phyloP scores from a whole-genome alignment of 2,888 invertebrate species.

The Penaeus monodon region DNA sequence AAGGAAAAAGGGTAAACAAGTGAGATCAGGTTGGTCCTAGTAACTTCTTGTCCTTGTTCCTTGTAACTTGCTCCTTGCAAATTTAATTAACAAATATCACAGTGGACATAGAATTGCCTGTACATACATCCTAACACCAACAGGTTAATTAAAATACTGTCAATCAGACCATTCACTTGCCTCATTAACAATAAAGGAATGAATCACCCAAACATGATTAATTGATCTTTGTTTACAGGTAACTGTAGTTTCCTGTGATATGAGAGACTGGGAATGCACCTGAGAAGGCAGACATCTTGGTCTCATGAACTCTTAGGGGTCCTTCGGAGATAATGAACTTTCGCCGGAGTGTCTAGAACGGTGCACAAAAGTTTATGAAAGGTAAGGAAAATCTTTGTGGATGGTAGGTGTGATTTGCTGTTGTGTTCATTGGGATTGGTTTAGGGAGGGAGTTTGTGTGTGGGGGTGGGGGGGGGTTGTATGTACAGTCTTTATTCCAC shows the following conservation, averaged over 20 bases:
- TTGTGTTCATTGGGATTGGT: no score
- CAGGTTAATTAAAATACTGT: no score
- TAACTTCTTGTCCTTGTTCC: no score
- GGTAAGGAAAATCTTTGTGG: slow-evolving; percentile 68
- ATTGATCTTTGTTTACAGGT: slow-evolving; percentile 71
- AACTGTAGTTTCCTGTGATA: slow-evolving; percentile 85
- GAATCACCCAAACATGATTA: background rate
- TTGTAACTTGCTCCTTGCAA: no score
- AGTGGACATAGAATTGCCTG: no score
- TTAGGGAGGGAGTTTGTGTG: no score
- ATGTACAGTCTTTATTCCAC: no score
- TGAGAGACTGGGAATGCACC: slow-evolving; percentile 85
- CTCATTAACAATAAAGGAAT: background rate
- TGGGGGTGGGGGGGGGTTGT: no score
- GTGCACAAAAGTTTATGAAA: slow-evolving; percentile 88
- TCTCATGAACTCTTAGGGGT: slow-evolving; percentile 96
- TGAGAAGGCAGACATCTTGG: slow-evolving; percentile 92
- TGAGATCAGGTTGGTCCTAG: no score
- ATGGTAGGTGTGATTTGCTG: background rate
- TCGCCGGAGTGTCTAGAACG: slow-evolving; percentile 98
- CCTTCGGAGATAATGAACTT: slow-evolving; percentile 98
- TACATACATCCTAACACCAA: no score
- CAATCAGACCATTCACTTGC: background rate
- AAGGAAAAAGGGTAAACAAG: no score
- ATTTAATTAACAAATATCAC: no score